Percentiles rank a stretch among this genome's conserved stretches.
phyloP scores from a whole-genome alignment of 2,888 invertebrate species.

The Pristionchus arcanus region DNA sequence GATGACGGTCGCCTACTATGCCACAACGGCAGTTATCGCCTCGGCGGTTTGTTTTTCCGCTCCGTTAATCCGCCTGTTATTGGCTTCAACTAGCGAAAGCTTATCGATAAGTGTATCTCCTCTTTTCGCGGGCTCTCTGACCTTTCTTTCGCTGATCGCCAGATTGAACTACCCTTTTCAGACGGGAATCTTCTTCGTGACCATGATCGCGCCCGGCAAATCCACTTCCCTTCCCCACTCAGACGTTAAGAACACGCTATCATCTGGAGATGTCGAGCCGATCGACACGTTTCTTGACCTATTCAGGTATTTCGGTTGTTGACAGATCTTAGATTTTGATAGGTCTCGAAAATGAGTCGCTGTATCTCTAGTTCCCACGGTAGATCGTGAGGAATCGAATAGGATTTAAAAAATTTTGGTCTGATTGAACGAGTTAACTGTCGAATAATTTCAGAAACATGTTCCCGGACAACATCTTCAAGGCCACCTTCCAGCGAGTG shows the following conservation, averaged over 20 bases:
- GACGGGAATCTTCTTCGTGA: slow-evolving; percentile 26
- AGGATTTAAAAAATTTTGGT: not conserved
- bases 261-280: not conserved
- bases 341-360: no score
- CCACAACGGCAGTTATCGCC: slow-evolving; percentile 84
- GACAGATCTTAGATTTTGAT: not conserved
- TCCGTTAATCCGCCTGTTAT: not conserved
- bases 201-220: not conserved
- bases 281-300: slow-evolving; percentile 36
- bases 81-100: no score
- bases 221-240: not conserved
- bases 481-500: slow-evolving; percentile 38
- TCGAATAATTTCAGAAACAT: slow-evolving; percentile 10
- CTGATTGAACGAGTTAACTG: no score
- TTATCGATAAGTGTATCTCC: no score
- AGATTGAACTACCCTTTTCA: not conserved
- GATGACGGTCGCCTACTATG: slow-evolving; percentile 84
- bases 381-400: no score
- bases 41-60: slow-evolving; percentile 81
- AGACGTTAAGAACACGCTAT: not conserved
- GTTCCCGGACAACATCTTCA: slow-evolving; percentile 50
- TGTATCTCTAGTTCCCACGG: no score
- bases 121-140: no score
- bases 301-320: not conserved
- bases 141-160: not conserved